These are phyloP conservation scores for Euzophera pinguis DNA, from an alignment of 2,888 invertebrate genomes.

Conservation along the genomic window DNA sequence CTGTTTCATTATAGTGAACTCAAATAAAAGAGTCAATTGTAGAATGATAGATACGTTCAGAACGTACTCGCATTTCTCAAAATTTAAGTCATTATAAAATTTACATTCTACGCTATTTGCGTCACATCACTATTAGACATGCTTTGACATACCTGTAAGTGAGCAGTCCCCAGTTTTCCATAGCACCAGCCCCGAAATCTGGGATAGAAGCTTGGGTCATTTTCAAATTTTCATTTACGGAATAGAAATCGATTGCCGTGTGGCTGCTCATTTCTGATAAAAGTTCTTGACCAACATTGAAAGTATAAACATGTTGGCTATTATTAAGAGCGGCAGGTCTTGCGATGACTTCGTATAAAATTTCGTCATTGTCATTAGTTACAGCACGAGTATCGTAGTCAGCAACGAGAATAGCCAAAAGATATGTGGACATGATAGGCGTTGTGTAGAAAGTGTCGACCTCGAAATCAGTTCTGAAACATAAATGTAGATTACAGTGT, in stretches of 20 bases:
- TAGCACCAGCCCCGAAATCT: slow-evolving; percentile 88
- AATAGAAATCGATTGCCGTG: slow-evolving; percentile 70
- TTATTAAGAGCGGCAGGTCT: slow-evolving; percentile 55
- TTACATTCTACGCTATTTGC: no score
- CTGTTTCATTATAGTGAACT: no score
- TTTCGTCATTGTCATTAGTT: neutral
- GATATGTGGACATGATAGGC: slow-evolving; percentile 82
- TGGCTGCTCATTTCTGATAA: slow-evolving; percentile 76
- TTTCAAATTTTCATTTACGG: slow-evolving; percentile 65
- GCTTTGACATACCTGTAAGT: slow-evolving; percentile 81
- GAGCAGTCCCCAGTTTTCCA: slow-evolving; percentile 92
- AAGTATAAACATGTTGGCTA: slow-evolving; percentile 60
- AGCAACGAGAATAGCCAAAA: slow-evolving; percentile 84
- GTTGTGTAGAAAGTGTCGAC: slow-evolving; percentile 59
- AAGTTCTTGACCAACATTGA: slow-evolving; percentile 58
- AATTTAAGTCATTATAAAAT: no score
- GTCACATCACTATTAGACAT: no score
- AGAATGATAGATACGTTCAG: no score
- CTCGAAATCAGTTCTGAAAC: slow-evolving; percentile 11
- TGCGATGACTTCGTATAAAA: slow-evolving; percentile 65
- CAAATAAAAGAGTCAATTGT: no score
- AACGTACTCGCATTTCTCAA: no score
- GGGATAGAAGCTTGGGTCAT: slow-evolving; percentile 89
- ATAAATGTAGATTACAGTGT: neutral
- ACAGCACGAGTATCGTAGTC: slow-evolving; percentile 62